Conservation (phyloP, 2,888 invertebrate species). For the Psylliodes chrysocephalus region DNA sequence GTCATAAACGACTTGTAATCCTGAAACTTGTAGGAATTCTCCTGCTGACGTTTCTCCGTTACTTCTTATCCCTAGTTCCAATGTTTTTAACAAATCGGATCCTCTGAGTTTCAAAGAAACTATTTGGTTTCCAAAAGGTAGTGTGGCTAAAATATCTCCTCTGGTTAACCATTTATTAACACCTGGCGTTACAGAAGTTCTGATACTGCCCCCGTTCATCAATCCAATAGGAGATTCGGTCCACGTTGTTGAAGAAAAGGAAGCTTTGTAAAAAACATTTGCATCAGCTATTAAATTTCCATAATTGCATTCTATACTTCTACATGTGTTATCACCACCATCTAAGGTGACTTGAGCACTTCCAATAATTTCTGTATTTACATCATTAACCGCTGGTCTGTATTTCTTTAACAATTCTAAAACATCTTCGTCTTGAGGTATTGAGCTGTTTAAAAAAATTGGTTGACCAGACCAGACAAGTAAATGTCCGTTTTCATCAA, state of each 20-base stretch:
- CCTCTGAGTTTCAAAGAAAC: conserved; percentile 76
- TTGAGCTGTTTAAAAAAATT: conserved; percentile 73
- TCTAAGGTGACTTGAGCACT: conserved; percentile 76
- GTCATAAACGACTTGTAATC: conserved; percentile 78
- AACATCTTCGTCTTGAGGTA: conserved; percentile 75
- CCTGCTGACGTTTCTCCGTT: conserved; percentile 67
- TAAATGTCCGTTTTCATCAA: conserved; percentile 79
- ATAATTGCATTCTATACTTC: conserved; percentile 82
- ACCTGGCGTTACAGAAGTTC: conserved; percentile 69
- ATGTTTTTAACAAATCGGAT: conserved; percentile 66
- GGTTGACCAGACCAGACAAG: conserved; percentile 77
- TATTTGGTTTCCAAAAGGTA: conserved; percentile 82
- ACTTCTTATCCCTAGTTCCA: conserved; percentile 59
- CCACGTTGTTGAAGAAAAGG: conserved; percentile 66
- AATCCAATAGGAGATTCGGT: conserved; percentile 81
- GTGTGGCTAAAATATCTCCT: conserved; percentile 76
- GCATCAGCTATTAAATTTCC: conserved; percentile 86
- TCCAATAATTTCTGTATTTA: conserved; percentile 72
- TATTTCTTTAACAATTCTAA: conserved; percentile 71
- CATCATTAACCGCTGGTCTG: conserved; percentile 67
- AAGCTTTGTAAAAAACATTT: conserved; percentile 70
- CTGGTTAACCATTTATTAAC: conserved; percentile 69
- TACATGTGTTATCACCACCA: conserved; percentile 73
- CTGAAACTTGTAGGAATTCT: conserved; percentile 84
- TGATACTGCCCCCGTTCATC: conserved; percentile 80